These are phyloP conservation scores for Melanotaenia nigrans DNA, from an alignment of 2,797 vertebrate genomes.

Conservation along the genomic window DNA sequence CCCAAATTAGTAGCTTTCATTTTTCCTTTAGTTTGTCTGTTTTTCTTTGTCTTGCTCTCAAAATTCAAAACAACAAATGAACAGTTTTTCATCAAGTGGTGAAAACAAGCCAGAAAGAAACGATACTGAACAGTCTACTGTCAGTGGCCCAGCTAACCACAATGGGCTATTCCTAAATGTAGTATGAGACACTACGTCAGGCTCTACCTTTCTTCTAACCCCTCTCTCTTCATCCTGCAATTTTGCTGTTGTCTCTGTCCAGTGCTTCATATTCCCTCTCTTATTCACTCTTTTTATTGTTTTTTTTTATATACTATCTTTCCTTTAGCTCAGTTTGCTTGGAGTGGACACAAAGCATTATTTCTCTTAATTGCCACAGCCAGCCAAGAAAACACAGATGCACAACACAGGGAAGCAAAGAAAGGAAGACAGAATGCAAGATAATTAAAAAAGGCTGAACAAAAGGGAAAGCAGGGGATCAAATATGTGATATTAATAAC, in stretches of 20 bases:
- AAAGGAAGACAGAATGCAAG: constrained; percentile 17
- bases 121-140: constrained; percentile 33
- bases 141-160: constrained; percentile 53
- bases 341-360: constrained; percentile 59
- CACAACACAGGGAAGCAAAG: constrained; percentile 10
- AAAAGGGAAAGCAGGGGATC: constrained; percentile 21
- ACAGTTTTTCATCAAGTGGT: constrained; percentile 19
- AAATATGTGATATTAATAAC: constrained; percentile 40
- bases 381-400: constrained; percentile 49
- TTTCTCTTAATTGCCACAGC: constrained; percentile 54
- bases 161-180: constrained; percentile 58
- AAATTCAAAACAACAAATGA: constrained; percentile 27
- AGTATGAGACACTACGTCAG: constrained; percentile 60
- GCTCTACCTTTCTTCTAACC: constrained; percentile 62
- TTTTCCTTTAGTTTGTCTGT: constrained; percentile 4
- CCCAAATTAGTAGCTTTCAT: neutral
- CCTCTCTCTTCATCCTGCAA: constrained; percentile 36
- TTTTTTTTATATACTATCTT: constrained; percentile 20
- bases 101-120: constrained; percentile 21
- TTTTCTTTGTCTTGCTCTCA: constrained; percentile 19
- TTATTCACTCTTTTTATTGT: constrained; percentile 9
- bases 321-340: constrained; percentile 53
- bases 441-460: constrained; percentile 31
- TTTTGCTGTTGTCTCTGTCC: constrained; percentile 34
- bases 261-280: constrained; percentile 35